phyloP scores from a whole-genome alignment of 2,888 invertebrate species.

The Cheiracanthium punctorium region DNA sequence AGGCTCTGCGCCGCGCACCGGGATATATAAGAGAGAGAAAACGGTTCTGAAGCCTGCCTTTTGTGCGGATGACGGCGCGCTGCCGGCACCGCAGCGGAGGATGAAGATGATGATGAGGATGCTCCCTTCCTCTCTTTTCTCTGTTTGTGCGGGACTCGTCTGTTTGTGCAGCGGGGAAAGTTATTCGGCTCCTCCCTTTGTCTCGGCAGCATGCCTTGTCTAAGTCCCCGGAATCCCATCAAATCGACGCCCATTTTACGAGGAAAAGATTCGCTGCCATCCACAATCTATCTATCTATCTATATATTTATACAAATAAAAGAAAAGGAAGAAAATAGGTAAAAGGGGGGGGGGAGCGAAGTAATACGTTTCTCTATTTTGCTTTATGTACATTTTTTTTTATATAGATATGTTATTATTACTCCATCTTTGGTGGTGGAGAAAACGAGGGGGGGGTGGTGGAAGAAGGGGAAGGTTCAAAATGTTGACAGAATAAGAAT shows the following conservation, averaged over 20 bases:
- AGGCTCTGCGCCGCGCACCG: conserved; percentile 10
- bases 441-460: not conserved
- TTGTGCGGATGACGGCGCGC: conserved; percentile 64
- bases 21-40: too few species aligned
- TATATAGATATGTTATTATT: too few species aligned
- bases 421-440: not conserved
- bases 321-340: not conserved
- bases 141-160: conserved; percentile 30
- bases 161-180: conserved; percentile 59
- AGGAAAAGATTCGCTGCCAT: not conserved
- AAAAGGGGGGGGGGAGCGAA: too few species aligned
- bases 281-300: conserved; percentile 13
- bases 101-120: conserved; percentile 3
- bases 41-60: conserved; percentile 57
- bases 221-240: conserved; percentile 54
- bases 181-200: conserved; percentile 28
- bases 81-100: too few species aligned
- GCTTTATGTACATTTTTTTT: not conserved
- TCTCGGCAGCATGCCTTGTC: conserved; percentile 7
- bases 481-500: not conserved
- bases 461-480: not conserved
- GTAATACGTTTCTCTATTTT: not conserved
- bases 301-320: too few species aligned
- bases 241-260: conserved; percentile 61
- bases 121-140: conserved; percentile 9